Percentiles rank a stretch among this genome's conserved stretches.
phyloP scores from a whole-genome alignment of 2,113 vertebrate genomes.

The Malurus alboscapulatus region DNA sequence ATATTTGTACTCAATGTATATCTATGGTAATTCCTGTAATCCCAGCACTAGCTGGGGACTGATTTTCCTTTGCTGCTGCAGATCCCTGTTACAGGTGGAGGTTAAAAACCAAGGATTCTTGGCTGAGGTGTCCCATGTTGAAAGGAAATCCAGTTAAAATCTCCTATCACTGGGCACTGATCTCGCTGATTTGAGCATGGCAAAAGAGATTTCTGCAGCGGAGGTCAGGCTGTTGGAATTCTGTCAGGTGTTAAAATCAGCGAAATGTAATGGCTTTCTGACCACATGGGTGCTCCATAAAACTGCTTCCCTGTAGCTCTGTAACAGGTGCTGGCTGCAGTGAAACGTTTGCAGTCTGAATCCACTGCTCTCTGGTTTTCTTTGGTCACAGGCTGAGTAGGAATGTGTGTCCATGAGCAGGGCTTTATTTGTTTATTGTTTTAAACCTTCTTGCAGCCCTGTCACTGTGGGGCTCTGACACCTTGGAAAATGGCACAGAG shows the following conservation, averaged over 20 bases:
- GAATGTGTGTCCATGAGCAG: neutral
- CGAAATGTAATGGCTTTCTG: neutral
- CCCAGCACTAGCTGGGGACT: neutral
- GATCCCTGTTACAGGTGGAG: neutral
- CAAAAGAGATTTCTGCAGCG: neutral
- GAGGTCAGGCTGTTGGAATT: neutral
- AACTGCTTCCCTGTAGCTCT: neutral
- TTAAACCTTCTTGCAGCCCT: neutral
- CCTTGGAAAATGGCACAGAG: too few species aligned
- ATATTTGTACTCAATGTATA: neutral
- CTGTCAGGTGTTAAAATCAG: neutral
- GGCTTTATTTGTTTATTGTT: neutral
- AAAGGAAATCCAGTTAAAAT: neutral
- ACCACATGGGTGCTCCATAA: neutral
- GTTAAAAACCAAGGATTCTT: neutral
- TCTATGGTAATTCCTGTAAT: neutral
- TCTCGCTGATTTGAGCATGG: neutral
- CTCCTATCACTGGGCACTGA: neutral
- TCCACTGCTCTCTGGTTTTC: neutral
- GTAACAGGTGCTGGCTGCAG: accelerated
- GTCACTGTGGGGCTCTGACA: accelerated
- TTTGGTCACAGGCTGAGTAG: neutral
- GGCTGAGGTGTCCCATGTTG: neutral
- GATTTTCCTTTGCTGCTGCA: neutral
- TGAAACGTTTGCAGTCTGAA: neutral